phyloP scores from a whole-genome alignment of 2,113 vertebrate species.

The Hippolais icterina region DNA sequence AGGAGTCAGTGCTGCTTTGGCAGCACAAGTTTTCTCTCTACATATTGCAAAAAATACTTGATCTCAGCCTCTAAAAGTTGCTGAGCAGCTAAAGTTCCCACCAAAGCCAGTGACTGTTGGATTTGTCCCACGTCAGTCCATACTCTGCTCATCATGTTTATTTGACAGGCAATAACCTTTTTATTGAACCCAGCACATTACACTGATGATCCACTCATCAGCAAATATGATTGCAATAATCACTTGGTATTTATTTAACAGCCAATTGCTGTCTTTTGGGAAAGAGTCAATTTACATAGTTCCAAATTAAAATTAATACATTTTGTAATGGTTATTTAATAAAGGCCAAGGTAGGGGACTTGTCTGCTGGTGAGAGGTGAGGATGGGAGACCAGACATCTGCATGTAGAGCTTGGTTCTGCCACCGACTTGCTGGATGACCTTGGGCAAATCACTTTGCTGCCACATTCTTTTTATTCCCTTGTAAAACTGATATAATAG shows the following conservation, averaged over 20 bases:
- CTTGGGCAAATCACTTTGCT: conserved; percentile 38
- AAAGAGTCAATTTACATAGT: conserved; percentile 39
- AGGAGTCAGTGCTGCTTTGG: background rate
- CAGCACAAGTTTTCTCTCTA: background rate
- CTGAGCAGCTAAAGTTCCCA: background rate
- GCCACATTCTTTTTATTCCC: conserved; percentile 15
- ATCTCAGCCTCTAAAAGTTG: background rate
- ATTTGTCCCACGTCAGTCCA: background rate
- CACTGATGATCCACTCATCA: conserved; percentile 25
- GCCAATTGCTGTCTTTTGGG: conserved; percentile 45
- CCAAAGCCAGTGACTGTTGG: background rate
- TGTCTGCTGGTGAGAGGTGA: background rate
- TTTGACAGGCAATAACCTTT: conserved; percentile 53
- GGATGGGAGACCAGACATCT: background rate
- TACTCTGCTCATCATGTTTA: conserved; percentile 36
- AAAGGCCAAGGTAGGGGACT: background rate
- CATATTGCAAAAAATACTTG: background rate
- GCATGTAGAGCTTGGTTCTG: background rate
- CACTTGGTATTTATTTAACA: conserved; percentile 50
- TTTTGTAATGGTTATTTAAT: conserved; percentile 47
- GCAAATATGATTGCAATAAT: conserved; percentile 59
- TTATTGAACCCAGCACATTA: conserved; percentile 50
- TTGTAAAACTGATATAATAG: conserved; percentile 32
- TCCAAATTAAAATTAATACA: conserved; percentile 53
- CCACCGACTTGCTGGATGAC: conserved; percentile 14